phyloP scores from a whole-genome alignment of 2,888 invertebrate species.

The Agriopis leucophaearia region DNA sequence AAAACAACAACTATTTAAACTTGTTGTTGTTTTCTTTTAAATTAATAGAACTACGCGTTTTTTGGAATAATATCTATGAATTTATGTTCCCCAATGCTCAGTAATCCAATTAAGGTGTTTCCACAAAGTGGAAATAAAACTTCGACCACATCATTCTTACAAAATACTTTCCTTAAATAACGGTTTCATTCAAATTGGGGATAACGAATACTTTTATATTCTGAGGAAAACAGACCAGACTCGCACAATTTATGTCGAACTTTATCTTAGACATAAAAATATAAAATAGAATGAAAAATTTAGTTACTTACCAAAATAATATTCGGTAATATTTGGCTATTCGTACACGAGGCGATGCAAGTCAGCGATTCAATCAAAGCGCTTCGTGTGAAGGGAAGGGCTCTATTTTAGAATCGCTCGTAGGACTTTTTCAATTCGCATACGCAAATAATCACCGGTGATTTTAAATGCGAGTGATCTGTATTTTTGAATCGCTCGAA shows the following conservation, averaged over 20 bases:
- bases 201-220: constrained; percentile 6
- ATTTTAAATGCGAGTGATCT: too few relatives aligned
- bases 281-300: not conserved
- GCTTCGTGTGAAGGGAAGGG: too few relatives aligned
- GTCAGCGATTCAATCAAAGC: not conserved
- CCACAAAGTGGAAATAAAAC: constrained; percentile 5
- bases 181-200: constrained; percentile 10
- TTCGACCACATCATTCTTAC: not conserved
- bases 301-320: not conserved
- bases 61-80: constrained; percentile 9
- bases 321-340: not conserved
- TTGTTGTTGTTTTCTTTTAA: too few relatives aligned
- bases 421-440: too few relatives aligned
- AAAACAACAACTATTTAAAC: too few relatives aligned
- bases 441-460: too few relatives aligned
- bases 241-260: constrained; percentile 6
- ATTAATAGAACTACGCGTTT: too few relatives aligned
- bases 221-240: constrained; percentile 2
- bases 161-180: constrained; percentile 16
- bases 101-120: constrained; percentile 16
- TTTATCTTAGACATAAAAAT: not conserved
- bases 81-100: not conserved
- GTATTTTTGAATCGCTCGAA: too few relatives aligned
- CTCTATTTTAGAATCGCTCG: too few relatives aligned
- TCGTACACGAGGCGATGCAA: not conserved